phyloP scores from a whole-genome alignment of 2,888 invertebrate species.

The Anthrax anthrax region DNA sequence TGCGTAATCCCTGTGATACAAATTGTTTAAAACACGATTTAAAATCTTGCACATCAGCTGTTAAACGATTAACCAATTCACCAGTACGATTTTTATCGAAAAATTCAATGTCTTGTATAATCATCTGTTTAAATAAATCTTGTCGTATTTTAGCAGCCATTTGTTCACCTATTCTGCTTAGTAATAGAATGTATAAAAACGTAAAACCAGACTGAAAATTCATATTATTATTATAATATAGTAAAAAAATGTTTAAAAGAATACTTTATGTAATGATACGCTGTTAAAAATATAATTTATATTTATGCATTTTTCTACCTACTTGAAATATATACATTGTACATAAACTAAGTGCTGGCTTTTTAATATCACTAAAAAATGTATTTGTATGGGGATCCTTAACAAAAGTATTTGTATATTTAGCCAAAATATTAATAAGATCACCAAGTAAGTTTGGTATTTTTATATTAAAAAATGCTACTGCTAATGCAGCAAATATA shows the following conservation, averaged over 20 bases:
- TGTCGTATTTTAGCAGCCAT: slow-evolving; percentile 69
- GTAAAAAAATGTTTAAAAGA: too few relatives aligned
- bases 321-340: slow-evolving; percentile 30
- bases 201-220: slow-evolving; percentile 64
- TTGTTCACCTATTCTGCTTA: slow-evolving; percentile 79
- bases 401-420: slow-evolving; percentile 37
- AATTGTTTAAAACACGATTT: slow-evolving; percentile 92
- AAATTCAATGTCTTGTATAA: slow-evolving; percentile 78
- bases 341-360: slow-evolving; percentile 27
- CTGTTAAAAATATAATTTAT: too few relatives aligned
- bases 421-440: slow-evolving; percentile 63
- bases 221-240: too few relatives aligned
- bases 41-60: slow-evolving; percentile 91
- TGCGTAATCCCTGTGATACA: slow-evolving; percentile 81
- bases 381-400: slow-evolving; percentile 28
- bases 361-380: slow-evolving; percentile 28
- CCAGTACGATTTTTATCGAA: slow-evolving; percentile 85
- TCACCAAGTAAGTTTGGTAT: slow-evolving; percentile 74
- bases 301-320: background rate
- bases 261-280: too few relatives aligned
- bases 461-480: slow-evolving; percentile 77
- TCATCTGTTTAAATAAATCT: slow-evolving; percentile 66
- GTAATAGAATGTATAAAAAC: slow-evolving; percentile 73
- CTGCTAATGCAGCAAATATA: slow-evolving; percentile 67
- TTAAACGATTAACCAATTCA: slow-evolving; percentile 79